Conservation (phyloP, 2,888 invertebrate genomes). For the Dryobotodes eremita region DNA sequence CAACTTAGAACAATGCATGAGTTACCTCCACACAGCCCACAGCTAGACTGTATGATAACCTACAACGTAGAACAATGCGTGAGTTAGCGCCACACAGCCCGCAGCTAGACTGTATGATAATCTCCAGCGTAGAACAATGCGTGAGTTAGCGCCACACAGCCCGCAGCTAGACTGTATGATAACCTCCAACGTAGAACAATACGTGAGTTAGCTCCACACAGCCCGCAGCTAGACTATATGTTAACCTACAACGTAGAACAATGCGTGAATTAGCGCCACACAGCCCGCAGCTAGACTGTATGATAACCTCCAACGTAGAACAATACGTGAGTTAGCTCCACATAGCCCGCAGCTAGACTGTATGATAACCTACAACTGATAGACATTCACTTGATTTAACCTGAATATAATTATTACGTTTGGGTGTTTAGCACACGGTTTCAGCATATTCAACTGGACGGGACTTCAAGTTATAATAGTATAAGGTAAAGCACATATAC, state of each 20-base stretch:
- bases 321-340: background rate
- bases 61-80: conserved; percentile 14
- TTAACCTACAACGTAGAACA: conserved; percentile 3
- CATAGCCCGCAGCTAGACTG: background rate
- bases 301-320: too few relatives aligned
- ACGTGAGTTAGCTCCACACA: background rate
- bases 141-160: background rate
- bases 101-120: too few relatives aligned
- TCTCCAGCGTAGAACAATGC: conserved; percentile 4
- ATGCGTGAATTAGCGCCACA: conserved; percentile 2
- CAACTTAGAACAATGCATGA: too few relatives aligned
- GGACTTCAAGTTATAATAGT: background rate
- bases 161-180: too few relatives aligned
- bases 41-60: too few relatives aligned
- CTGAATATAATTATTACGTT: conserved; percentile 3
- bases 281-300: too few relatives aligned
- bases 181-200: background rate
- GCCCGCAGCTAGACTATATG: too few relatives aligned
- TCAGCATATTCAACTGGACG: background rate
- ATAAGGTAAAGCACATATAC: background rate
- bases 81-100: background rate
- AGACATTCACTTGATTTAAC: background rate
- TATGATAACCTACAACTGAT: background rate
- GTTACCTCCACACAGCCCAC: background rate
- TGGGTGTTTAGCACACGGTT: conserved; percentile 5